Evolutionary conservation across 2,797 vertebrate species (phyloP), one percentile per base, ranked within the genome.

Genomic region (Myripristis murdjan): DNA sequence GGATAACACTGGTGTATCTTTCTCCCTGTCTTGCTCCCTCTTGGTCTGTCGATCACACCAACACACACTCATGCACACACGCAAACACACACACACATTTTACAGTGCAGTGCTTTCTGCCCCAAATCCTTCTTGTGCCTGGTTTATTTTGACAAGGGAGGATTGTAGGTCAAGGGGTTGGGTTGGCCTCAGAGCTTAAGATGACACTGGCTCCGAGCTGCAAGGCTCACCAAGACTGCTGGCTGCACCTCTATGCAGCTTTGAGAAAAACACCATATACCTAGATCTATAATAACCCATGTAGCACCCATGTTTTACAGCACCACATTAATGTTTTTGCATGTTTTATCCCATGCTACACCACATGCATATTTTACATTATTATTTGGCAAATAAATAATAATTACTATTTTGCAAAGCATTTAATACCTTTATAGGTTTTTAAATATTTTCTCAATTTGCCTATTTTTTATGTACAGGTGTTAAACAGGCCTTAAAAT

Each of bases 81-180:
- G n/a, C n/a, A n/a, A n/a, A 53, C 75, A 70, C 54, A 7, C 15
- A 61, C 71, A 73, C 68, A 66, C 65, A 70, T 71, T 75, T 85
- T 69, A 70, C 53, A 64, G 77, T 11, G 70, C 69, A 52, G 33
- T 18, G 72, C 69, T 79, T 80, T 72, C 53, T 82, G 85, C 78
- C 75, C 73, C 61, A 54, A 79, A 84, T 73, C 78, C 64, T 77
- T 67, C 41, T 63, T 14, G 24, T 74, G 56, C 60, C 81, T 61
- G 60, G 59, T 73, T 82, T 76, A 56, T 75, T 81, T 70, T 80
- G 79, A 84, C 80, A 76, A 62, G 76, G 60, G 56, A 63, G 69
- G 63, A 77, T 86, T 80, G 83, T 74, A 77, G 82, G 89, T 86
- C 79, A 86, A 78, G 64, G 77, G 71, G 53, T 68, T 68, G 57